Evolutionary conservation across 2,888 invertebrate genomes (phyloP).

Genomic region (Nymphalis urticae): DNA sequence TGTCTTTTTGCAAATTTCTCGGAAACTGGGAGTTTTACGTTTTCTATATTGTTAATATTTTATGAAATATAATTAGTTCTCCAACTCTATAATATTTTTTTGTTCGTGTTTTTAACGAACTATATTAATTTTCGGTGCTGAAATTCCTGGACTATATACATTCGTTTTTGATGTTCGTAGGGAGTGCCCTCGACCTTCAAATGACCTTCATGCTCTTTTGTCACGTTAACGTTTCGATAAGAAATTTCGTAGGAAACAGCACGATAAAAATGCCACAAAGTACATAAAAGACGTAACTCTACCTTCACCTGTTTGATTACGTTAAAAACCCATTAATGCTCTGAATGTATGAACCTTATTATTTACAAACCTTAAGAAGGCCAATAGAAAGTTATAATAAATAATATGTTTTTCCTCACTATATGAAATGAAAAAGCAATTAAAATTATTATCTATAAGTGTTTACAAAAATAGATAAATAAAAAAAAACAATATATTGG

Average conservation of each 20-base stretch:
- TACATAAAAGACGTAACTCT: constrained; percentile 19
- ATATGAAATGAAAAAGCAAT: neutral
- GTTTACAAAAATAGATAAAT: too few species aligned
- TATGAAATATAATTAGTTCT: too few species aligned
- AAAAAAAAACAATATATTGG: too few species aligned
- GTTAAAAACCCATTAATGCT: constrained; percentile 51
- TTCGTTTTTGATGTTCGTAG: neutral
- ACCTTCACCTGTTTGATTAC: constrained; percentile 50
- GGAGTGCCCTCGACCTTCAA: constrained; percentile 33
- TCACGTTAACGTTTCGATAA: constrained; percentile 29
- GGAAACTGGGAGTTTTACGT: too few species aligned
- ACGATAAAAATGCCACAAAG: constrained; percentile 34
- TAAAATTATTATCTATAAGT: too few species aligned
- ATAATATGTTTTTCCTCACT: neutral
- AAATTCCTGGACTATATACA: neutral
- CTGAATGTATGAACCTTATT: constrained; percentile 38
- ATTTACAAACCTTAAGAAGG: constrained; percentile 12
- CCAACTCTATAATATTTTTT: too few species aligned
- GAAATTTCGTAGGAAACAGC: constrained; percentile 25
- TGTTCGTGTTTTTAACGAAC: too few species aligned
- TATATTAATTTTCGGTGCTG: too few species aligned
- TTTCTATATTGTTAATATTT: too few species aligned
- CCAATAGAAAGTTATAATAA: neutral
- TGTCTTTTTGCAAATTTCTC: too few species aligned
- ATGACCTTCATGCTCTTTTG: constrained; percentile 39